These are phyloP conservation scores for Gracilinanus agilis DNA, from an alignment of 2,113 vertebrate genomes.

Conservation along the genomic window DNA sequence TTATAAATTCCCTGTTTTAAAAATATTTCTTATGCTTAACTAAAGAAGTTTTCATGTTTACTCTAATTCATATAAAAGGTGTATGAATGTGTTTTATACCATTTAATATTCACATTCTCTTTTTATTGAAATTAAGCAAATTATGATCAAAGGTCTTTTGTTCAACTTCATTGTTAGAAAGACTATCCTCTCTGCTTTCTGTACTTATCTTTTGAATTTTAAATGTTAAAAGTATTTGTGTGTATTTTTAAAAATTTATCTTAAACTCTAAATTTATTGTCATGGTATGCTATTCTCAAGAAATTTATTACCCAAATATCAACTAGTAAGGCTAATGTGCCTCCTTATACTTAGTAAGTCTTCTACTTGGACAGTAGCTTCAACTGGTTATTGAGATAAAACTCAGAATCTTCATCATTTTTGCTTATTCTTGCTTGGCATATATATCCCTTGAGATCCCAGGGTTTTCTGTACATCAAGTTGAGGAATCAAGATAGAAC, in stretches of 20 bases:
- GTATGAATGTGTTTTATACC: slow-evolving; percentile 50
- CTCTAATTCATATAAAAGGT: background rate
- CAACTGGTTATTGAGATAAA: background rate
- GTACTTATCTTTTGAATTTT: background rate
- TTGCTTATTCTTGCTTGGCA: background rate
- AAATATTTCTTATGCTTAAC: background rate
- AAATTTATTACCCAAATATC: background rate
- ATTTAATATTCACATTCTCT: slow-evolving; percentile 25
- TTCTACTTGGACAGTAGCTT: background rate
- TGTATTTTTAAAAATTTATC: slow-evolving; percentile 2
- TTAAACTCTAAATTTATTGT: background rate
- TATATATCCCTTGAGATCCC: background rate
- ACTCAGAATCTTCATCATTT: background rate
- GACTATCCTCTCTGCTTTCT: background rate
- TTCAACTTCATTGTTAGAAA: slow-evolving; percentile 12
- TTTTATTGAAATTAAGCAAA: background rate
- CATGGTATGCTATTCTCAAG: background rate
- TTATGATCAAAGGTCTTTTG: slow-evolving; percentile 1
- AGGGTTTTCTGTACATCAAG: background rate
- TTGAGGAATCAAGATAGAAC: background rate
- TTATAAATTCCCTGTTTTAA: background rate
- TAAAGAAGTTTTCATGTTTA: slow-evolving; percentile 8
- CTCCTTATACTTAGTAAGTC: background rate
- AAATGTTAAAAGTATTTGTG: background rate
- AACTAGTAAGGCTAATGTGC: background rate